phyloP scores from a whole-genome alignment of 2,113 vertebrate genomes.

The Microcebus griseorufus region DNA sequence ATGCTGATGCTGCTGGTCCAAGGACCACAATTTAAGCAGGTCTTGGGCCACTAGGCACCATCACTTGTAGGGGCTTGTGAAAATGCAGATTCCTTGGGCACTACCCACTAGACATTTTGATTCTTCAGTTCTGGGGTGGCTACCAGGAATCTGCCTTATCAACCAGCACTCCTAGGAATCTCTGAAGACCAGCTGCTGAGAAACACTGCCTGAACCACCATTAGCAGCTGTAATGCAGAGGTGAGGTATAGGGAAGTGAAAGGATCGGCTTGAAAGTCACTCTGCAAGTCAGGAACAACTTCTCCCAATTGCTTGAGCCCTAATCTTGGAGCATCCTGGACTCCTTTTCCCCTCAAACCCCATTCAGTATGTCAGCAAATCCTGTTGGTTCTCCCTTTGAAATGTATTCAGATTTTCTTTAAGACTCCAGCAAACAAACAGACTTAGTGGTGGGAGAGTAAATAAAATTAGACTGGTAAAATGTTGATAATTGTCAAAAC shows the following conservation, averaged over 20 bases:
- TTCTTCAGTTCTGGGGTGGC: neutral
- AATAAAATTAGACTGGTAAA: neutral
- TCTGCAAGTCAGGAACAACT: neutral
- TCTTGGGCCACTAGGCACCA: neutral
- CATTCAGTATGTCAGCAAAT: neutral
- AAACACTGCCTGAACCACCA: neutral
- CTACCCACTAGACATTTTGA: neutral
- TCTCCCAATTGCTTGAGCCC: neutral
- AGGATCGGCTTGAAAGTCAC: neutral
- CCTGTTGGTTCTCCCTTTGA: neutral
- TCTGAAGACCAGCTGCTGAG: neutral
- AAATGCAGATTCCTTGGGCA: neutral
- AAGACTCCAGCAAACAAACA: neutral
- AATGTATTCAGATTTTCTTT: neutral
- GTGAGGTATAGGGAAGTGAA: neutral
- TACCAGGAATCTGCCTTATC: neutral
- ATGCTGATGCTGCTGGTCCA: neutral
- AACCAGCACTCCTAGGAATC: neutral
- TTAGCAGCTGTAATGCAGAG: neutral
- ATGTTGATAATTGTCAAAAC: neutral
- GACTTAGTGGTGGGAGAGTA: neutral
- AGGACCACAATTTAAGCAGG: neutral
- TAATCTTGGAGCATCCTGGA: neutral
- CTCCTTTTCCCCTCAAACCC: neutral
- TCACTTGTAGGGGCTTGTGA: neutral